phyloP scores from a whole-genome alignment of 1,140 invertebrate species.

The Wasmannia auropunctata region DNA sequence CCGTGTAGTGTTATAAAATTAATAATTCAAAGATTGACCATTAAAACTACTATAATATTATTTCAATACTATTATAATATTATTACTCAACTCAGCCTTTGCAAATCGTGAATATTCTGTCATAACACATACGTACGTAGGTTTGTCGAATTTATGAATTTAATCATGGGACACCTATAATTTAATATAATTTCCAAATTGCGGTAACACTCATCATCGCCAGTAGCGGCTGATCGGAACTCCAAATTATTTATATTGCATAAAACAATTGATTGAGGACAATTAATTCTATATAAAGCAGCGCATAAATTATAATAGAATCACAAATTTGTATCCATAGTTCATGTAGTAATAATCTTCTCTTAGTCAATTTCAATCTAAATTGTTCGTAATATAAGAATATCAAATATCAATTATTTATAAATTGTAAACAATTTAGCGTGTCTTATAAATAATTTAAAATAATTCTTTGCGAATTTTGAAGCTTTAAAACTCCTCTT shows the following conservation, averaged over 20 bases:
- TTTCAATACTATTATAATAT: too few relatives aligned
- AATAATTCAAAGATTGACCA: not conserved
- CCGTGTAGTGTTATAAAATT: not conserved
- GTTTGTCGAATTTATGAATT: not conserved
- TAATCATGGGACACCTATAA: not conserved
- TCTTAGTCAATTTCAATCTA: not conserved
- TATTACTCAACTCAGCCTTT: not conserved
- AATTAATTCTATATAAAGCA: not conserved
- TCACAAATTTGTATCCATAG: not conserved
- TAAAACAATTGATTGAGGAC: not conserved
- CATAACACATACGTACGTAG: not conserved
- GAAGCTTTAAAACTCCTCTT: not conserved
- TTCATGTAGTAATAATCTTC: not conserved
- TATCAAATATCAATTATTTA: not conserved
- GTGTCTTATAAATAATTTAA: not conserved
- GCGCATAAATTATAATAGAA: not conserved
- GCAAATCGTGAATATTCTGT: not conserved
- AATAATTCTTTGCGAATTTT: not conserved
- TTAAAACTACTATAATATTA: constrained; percentile 11
- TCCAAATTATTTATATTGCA: constrained; percentile 9
- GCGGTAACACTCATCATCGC: not conserved
- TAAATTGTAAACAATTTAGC: not conserved
- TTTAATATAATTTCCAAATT: constrained; percentile 31
- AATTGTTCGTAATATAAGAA: not conserved
- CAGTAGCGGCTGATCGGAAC: not conserved